phyloP scores from a whole-genome alignment of 2,113 vertebrate genomes.

The Chiloscyllium plagiosum region DNA sequence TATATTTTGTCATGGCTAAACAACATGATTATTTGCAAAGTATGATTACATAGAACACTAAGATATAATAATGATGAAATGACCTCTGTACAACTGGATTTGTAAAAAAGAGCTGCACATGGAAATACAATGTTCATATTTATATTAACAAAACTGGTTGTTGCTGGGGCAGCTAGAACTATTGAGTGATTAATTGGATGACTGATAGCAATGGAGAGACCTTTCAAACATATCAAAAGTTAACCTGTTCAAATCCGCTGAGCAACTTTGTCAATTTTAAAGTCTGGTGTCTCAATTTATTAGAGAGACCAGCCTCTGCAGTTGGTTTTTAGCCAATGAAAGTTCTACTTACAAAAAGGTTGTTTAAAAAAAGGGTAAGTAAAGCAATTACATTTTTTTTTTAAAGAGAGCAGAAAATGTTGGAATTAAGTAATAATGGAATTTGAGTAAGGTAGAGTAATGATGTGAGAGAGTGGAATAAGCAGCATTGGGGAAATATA shows the following conservation, averaged over 20 bases:
- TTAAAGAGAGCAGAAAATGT: not conserved
- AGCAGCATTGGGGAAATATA: not conserved
- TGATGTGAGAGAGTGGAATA: not conserved
- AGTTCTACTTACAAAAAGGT: not conserved
- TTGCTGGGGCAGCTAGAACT: not conserved
- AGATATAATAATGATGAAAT: not conserved
- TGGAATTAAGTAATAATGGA: not conserved
- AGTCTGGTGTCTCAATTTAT: not conserved
- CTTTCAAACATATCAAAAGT: not conserved
- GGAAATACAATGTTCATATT: not conserved
- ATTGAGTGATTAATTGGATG: not conserved
- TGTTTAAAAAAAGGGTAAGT: not conserved
- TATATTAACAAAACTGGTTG: not conserved
- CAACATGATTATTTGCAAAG: not conserved
- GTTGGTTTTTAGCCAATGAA: conserved; percentile 21
- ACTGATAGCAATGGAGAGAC: not conserved
- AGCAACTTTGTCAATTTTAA: conserved; percentile 29
- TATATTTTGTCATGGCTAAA: not conserved
- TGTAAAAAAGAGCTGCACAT: not conserved
- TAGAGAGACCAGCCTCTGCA: conserved; percentile 14
- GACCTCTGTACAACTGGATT: not conserved
- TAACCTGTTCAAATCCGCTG: conserved; percentile 1
- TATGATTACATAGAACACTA: not conserved
- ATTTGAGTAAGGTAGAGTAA: not conserved
- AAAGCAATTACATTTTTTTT: not conserved